These are phyloP conservation scores for Vultur gryphus DNA, from an alignment of 2,797 vertebrate genomes.

Conservation along the genomic window DNA sequence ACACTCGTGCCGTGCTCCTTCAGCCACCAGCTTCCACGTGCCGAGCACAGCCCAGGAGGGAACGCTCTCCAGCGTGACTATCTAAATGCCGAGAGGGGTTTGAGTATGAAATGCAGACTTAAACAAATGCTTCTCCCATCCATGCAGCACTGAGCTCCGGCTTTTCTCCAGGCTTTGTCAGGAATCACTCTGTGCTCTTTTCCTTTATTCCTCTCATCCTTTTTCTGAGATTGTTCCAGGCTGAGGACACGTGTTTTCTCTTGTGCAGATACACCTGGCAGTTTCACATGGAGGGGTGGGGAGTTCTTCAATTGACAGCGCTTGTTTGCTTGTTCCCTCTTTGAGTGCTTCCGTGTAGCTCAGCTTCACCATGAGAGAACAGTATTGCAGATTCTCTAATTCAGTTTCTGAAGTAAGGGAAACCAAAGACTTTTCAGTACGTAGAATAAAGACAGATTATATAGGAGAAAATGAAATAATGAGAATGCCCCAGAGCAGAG, in stretches of 20 bases:
- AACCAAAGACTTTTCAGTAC: background rate
- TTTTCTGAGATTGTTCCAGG: background rate
- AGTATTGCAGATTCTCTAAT: background rate
- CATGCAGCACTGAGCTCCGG: background rate
- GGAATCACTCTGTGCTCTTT: background rate
- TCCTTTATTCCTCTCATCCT: background rate
- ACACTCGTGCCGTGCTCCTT: background rate
- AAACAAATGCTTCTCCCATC: background rate
- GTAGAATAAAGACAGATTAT: background rate
- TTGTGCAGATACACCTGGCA: background rate
- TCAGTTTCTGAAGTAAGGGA: background rate
- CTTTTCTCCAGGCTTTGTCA: background rate
- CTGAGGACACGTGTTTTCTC: background rate
- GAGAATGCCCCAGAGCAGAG: background rate
- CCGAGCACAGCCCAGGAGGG: background rate
- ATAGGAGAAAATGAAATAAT: background rate
- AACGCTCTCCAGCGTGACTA: background rate
- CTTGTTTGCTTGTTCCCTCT: background rate
- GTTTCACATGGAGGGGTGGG: background rate
- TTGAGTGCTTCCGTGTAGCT: background rate
- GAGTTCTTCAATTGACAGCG: background rate
- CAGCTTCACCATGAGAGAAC: background rate
- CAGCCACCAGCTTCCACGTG: background rate
- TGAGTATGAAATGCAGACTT: background rate
- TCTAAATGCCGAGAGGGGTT: background rate